Base-by-base conservation (phyloP, 2,888 invertebrate species). In the Volucella bombylans region DNA sequence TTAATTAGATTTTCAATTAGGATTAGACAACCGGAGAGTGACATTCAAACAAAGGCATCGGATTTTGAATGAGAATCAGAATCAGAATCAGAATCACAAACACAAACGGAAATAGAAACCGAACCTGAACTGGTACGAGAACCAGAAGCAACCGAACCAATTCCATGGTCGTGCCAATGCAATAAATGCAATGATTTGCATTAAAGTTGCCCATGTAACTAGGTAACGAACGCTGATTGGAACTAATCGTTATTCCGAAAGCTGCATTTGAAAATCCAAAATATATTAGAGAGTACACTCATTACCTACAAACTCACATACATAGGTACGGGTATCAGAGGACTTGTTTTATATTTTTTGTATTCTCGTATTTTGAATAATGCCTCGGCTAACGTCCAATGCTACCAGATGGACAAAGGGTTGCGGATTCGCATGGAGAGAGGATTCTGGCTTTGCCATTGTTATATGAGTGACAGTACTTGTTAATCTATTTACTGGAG, bases 1-100 rank as follows among this genome's bases (percentile, higher is more conserved):
- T 77, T 85, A 85, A 85, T 85, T 85, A 85, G 85, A 85, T 85
- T 85, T 85, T 81, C 81, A 76, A 85, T 85, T 85, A 81, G 85
- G 80, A 83, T 71, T 71, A 54, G 41, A 47, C 68, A 31, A 57
- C 45, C 10, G 47, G 14, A 31, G 15, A 69, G 31, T n/a, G 62
- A 18, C 31, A 68, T 54, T 68, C 12, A 62, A 72, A 81, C 85
- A 85, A 85, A 85, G 85, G 50, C 67, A 67, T 65, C 23, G n/a
- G 47, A 47, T 11, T 62, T 45, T 41, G 39, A 38, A 45, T 45
- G 12, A n/a, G 45, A 45, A 45, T 45, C 45, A 11, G 45, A 45
- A n/a, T 45, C 31, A 31, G 1, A 18, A 18, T 18, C 18, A 18
- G 18, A 18, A 18, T 18, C 18, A 18, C 18, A 23, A 23, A 2